Evolutionary conservation across 2,113 vertebrate genomes (phyloP).

Genomic region (Tachycineta bicolor): DNA sequence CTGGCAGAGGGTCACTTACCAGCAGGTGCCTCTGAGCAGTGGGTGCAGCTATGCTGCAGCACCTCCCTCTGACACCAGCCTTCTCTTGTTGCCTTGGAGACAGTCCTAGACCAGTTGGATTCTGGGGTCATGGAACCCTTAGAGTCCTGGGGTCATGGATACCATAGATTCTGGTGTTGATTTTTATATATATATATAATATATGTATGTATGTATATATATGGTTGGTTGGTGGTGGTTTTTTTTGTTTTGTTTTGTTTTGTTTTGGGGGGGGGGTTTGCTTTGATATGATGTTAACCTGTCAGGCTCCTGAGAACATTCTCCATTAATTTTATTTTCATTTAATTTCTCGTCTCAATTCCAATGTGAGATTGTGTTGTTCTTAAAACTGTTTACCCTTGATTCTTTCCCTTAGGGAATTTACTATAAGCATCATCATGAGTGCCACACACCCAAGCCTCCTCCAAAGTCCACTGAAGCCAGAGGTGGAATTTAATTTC

Average conservation of each 20-base stretch:
- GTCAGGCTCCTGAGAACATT: not conserved
- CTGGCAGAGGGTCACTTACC: not conserved
- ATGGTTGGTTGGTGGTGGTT: not conserved
- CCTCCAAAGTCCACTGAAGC: not conserved
- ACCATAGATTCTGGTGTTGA: not conserved
- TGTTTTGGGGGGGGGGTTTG: too few species aligned
- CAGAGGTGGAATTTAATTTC: not conserved
- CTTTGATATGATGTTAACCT: not conserved
- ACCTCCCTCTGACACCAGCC: not conserved
- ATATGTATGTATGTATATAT: too few species aligned
- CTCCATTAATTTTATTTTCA: not conserved
- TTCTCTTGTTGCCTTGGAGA: not conserved
- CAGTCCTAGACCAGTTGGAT: accelerated
- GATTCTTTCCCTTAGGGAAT: not conserved
- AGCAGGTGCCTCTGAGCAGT: not conserved
- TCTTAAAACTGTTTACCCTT: not conserved
- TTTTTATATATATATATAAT: too few species aligned
- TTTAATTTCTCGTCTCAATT: not conserved
- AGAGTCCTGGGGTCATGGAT: not conserved
- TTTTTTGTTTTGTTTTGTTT: not conserved
- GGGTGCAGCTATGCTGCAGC: accelerated
- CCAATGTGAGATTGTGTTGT: not conserved
- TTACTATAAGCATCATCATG: not conserved
- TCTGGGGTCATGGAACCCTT: not conserved
- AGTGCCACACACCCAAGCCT: not conserved